Conservation (phyloP, 92 coral and sea anemone genomes). For the Zoanthus solanderi region DNA sequence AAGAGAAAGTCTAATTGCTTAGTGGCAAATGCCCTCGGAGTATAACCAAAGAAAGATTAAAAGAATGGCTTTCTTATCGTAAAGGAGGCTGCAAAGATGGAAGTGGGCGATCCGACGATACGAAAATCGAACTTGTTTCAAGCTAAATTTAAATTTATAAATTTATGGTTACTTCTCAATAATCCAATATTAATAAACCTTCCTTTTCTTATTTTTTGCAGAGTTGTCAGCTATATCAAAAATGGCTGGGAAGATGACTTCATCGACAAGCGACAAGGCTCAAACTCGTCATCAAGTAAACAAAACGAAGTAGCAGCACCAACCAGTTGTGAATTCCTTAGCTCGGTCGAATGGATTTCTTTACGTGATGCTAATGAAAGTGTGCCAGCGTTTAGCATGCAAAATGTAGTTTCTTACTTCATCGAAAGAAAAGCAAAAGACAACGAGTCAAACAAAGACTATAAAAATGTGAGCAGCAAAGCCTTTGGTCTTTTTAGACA, state of each 20-base stretch:
- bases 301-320: slow-evolving; percentile 32
- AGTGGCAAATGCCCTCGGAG: slow-evolving; percentile 61
- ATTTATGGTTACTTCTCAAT: neutral
- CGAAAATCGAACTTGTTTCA: slow-evolving; percentile 60
- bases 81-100: slow-evolving; percentile 68
- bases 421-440: slow-evolving; percentile 72
- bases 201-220: slow-evolving; percentile 9
- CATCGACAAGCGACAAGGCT: slow-evolving; percentile 48
- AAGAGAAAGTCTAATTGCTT: neutral
- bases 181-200: neutral
- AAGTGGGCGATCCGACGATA: slow-evolving; percentile 61
- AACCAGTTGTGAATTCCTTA: slow-evolving; percentile 60
- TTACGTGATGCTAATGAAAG: slow-evolving; percentile 46
- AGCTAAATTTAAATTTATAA: slow-evolving; percentile 32
- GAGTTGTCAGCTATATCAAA: slow-evolving; percentile 25
- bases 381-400: slow-evolving; percentile 70
- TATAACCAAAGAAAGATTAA: slow-evolving; percentile 58
- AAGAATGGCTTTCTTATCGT: slow-evolving; percentile 41
- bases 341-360: slow-evolving; percentile 66
- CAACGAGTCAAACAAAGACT: slow-evolving; percentile 72
- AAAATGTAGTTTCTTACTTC: slow-evolving; percentile 65
- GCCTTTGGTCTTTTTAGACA: slow-evolving; percentile 72
- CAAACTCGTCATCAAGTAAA: slow-evolving; percentile 35
- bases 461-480: slow-evolving; percentile 67
- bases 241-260: slow-evolving; percentile 68